Base-by-base conservation (phyloP, 2,797 vertebrate genomes). In the Glyptemys insculpta region DNA sequence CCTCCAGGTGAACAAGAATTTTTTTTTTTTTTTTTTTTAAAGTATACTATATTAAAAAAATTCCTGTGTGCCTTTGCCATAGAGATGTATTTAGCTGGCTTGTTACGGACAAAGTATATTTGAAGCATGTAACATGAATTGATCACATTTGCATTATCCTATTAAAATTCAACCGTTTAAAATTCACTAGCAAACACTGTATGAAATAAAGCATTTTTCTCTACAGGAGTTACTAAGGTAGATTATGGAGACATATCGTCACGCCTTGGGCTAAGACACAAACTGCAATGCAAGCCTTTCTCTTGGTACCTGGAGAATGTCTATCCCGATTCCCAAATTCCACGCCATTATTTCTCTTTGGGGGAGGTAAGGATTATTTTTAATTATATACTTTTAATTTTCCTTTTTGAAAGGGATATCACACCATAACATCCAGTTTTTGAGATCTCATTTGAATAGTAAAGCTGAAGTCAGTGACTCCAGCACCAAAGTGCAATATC, bases 261-360 rank as follows among this genome's bases (percentile, higher is more conserved):
- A 95, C 99, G 99, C 90, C 92, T 98, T 34, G 97, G 98, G 81
- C 98, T 99, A 85, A 99, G 99, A 97, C 99, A 99, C 96, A 99
- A 99, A 97, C 99, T 99, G 87, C 99, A 99, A 91, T 99, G 99
- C 98, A 99, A 98, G 97, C 99, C 99, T 68, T 99, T 99, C 98
- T 99, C 99, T 86, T 99, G 99, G 99, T 99, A 99, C 98, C 98
- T 99, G 91, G 99, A 99, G 98, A 99, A 99, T 93, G 99, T 99
- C 97, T 99, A 99, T 98, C 99, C 99, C 0, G 99, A 99, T 98
- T 99, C 99, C 41, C 99, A 99, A 98, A 99, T 99, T 98, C 99
- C 99, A 94, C 98, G 99, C 44, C 99, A 99, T 97, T 99, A 99
- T 97, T 99, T 99, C 98, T 99, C 99, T 86, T 98, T 99, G 93